Percentiles rank a stretch among this genome's conserved stretches.
These are phyloP conservation scores for Vireo griseus DNA, from an alignment of 2,797 vertebrate species.

Conservation along the genomic window DNA sequence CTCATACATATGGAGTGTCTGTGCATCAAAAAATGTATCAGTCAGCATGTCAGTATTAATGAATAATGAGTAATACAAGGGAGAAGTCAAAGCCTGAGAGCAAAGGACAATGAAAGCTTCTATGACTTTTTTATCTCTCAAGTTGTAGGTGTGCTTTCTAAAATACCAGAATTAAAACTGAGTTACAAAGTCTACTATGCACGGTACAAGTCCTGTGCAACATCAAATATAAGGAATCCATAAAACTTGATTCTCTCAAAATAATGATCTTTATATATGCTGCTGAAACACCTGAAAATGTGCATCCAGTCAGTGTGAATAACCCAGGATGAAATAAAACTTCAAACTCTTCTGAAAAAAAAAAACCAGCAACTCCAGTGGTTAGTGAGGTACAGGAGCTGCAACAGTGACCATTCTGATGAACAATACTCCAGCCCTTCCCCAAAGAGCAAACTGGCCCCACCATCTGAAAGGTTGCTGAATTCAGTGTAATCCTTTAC, in stretches of 20 bases:
- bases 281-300: not conserved
- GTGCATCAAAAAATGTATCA: conserved; percentile 8
- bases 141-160: not conserved
- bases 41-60: not conserved
- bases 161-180: conserved; percentile 6
- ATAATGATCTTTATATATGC: not conserved
- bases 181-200: not conserved
- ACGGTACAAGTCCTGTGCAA: not conserved
- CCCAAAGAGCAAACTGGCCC: not conserved
- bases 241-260: not conserved
- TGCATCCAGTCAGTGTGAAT: not conserved
- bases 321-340: conserved; percentile 19
- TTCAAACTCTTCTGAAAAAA: not conserved
- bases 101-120: not conserved
- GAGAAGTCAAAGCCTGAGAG: not conserved
- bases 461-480: not conserved
- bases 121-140: not conserved
- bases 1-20: not conserved
- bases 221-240: not conserved
- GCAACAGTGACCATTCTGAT: not conserved
- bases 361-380: not conserved
- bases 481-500: not conserved
- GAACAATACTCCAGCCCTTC: not conserved
- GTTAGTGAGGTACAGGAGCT: not conserved
- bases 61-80: not conserved